Base-by-base conservation (phyloP, 2,797 vertebrate species). In the Squalus acanthias region DNA sequence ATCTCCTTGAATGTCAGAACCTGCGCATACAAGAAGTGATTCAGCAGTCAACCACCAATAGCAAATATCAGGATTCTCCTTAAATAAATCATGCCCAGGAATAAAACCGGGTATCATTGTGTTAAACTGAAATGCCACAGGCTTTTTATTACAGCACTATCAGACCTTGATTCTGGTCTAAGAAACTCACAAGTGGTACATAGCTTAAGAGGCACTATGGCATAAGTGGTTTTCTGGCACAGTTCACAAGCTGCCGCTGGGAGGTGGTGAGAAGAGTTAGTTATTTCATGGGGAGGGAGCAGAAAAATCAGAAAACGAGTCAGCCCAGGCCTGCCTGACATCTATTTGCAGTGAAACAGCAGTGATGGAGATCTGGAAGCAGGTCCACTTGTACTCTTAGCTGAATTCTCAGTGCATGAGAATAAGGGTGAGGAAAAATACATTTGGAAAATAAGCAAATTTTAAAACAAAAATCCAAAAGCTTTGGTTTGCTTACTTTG, bases 1-100 rank as follows among this genome's bases (percentile, higher is more conserved):
- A 99, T 99, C 98, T 99, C 99, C 97, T 99, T 99, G 97, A 99
- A 99, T 29, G 99, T 99, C 98, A 99, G 97, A 96, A 99, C 98
- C 99, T 99, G 96, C 97, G 97, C 96, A 97, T 97, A 94, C 97
- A 15, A 97, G 22, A 96, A 85, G 96, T 0, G 97, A 93, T 24
- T 63, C 29, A 65, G 10, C 60, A 50, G 67, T 3, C 10, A 89
- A 96, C 96, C 95, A 22, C 95, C 96, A 22, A 69, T 8, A 65
- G 46, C n/a, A 82, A 65, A 46, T 26, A 63, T 7, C 65, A 46
- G 46, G 33, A 8, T n/a, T n/a, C 15, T 65, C 29, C 17, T 70
- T 8, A 50, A 39, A 33, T 24, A 57, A 72, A 24, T 70, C 1
- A 74, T 2, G 15, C 12, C 69, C 46, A 29, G 46, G 69, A n/a